Base-by-base conservation (phyloP, 1,140 invertebrate species). In the Phenacoccus solenopsis region DNA sequence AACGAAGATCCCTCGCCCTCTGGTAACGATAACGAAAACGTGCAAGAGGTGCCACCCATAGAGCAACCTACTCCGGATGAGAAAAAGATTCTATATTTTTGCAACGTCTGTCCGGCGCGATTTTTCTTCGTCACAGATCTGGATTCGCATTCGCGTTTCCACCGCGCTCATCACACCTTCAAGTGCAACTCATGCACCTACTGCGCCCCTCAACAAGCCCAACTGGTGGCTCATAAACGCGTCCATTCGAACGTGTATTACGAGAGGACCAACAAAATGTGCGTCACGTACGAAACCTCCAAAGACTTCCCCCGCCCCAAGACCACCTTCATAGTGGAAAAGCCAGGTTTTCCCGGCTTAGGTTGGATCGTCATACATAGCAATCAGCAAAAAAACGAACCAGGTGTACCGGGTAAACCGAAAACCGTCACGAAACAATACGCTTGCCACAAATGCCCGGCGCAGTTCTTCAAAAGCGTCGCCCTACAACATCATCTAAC, bases 231-330 rank as follows among this genome's bases (percentile, higher is more conserved):
- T 3, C 92, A 94, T 78, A 80, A 83, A 1, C 85, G 86, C 74
- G 90, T 93, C 0, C 93, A 95, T 77, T 86, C 87, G 3, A 81
- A 85, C 5, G 89, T 92, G 74, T 94, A 94, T 78, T 86, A 92
- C 78, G 85, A 89, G 57, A 85, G 88, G 74, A 91, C 89, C 1
- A 86, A 85, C 75, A 82, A 85, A 72, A 78, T 93, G 27, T 82
- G 88, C 69, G 81, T 83, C n/a, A 79, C 86, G 25, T 87, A 90
- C 72, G 81, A 81, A 16, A 82, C 83, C 49, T 85, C 87, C 72
- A 76, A 83, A 1, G 78, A 84, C 30, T 82, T 87, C 76, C 83
- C 83, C 35, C 83, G 84, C 56, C 88, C 88, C 3, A 80, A 82
- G 70, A 78, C 88, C 16, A 82, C 85, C 30, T 76, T 84, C 12